Conservation (phyloP, 2,113 vertebrate species). For the Crotophaga sulcirostris region DNA sequence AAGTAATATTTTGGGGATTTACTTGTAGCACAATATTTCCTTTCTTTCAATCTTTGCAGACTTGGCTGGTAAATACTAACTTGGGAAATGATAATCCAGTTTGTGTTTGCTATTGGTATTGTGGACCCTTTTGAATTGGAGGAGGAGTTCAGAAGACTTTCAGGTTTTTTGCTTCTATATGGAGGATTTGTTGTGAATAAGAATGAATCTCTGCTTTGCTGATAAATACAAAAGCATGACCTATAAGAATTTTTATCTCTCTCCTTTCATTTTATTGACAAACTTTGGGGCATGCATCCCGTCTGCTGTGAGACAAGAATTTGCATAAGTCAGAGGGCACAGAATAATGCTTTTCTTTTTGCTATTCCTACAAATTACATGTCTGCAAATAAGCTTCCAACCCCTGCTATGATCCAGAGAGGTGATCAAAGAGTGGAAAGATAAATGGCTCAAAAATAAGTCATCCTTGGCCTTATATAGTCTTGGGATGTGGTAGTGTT, state of each 20-base stretch:
- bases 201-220: background rate
- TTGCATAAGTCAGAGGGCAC: conserved; percentile 43
- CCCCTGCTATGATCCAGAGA: background rate
- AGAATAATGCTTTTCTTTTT: background rate
- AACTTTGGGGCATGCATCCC: background rate
- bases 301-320: background rate
- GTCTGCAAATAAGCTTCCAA: background rate
- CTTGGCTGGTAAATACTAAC: background rate
- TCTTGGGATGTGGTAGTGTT: background rate
- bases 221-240: conserved; percentile 13
- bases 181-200: conserved; percentile 41
- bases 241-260: conserved; percentile 34
- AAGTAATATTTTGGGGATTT: background rate
- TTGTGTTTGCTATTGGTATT: background rate
- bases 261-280: conserved; percentile 50
- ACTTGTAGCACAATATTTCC: background rate
- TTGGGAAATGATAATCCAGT: background rate
- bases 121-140: background rate
- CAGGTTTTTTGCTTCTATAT: background rate
- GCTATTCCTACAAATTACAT: background rate
- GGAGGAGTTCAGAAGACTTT: background rate
- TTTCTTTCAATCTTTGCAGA: background rate
- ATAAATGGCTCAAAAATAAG: background rate
- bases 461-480: background rate
- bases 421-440: background rate